Base-by-base conservation (phyloP, 2,113 vertebrate genomes). In the Macquaria ambigua region DNA sequence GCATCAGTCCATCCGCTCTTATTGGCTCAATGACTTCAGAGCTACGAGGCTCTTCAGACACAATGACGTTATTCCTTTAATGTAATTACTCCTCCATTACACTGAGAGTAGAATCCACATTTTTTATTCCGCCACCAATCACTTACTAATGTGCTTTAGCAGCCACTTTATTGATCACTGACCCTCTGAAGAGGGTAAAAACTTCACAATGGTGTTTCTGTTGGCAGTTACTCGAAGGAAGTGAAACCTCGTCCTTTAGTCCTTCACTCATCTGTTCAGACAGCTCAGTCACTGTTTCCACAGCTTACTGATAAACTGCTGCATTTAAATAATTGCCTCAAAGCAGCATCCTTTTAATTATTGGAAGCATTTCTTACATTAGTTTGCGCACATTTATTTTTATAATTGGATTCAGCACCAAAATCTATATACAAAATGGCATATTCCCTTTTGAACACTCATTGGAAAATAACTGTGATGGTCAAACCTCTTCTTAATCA, bases 51-150 rank as follows among this genome's bases (percentile, higher is more conserved):
- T 75, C 68, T 25, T 20, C 21, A 77, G 63, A 76, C 56, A 28
- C 28, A 1, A 16, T 85, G 87, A 92, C 50, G 76, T 86, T 64
- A 81, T 86, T 48, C n/a, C 70, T 73, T 68, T 81, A 72, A 84
- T 77, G 31, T 70, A 68, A 87, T 90, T 84, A 81, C 70, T 28
- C 77, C 72, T 89, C 84, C 88, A 91, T 90, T 85, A 86, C 72
- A 77, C 77, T 41, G 25, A 79, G 67, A 81, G 83, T 56, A 72
- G 28, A 61, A 59, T 69, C 68, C 53, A 70, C 50, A 34, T 85
- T 77, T 82, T 74, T 81, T 64, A 73, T 85, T 85, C 74, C n/a
- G 52, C n/a, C 48, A 28, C 25, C 48, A 46, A 46, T 77, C 61
- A 77, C 77, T 84, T 39, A 20, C 74, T 81, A 81, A 89, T 80